phyloP scores from a whole-genome alignment of 2,888 invertebrate species.

The Tetramorium bicarinatum region DNA sequence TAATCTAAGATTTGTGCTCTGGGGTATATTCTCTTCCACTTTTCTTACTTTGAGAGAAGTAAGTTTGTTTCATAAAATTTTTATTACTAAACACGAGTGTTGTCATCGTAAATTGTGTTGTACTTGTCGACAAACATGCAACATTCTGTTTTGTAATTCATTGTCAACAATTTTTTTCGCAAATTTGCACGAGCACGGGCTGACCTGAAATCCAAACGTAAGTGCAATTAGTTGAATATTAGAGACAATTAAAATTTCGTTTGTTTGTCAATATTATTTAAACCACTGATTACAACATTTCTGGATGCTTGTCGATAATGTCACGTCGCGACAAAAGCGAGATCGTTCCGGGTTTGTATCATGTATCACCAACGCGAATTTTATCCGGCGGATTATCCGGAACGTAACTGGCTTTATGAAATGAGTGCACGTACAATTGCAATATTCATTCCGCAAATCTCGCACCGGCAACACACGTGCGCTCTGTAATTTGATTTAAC shows the following conservation, averaged over 20 bases:
- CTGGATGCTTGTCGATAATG: constrained; percentile 17
- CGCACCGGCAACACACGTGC: background rate
- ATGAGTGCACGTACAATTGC: constrained; percentile 28
- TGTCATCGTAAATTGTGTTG: constrained; percentile 10
- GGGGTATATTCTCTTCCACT: background rate
- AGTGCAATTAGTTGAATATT: background rate
- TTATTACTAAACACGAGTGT: background rate
- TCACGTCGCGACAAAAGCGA: constrained; percentile 30
- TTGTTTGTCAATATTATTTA: constrained; percentile 10
- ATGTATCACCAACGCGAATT: constrained; percentile 26
- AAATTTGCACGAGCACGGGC: background rate
- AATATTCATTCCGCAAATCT: constrained; percentile 30
- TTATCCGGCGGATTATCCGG: constrained; percentile 8
- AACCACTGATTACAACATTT: background rate
- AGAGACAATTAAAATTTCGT: background rate
- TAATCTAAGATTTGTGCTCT: constrained; percentile 16
- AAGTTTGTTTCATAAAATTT: constrained; percentile 19
- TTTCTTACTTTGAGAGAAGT: background rate
- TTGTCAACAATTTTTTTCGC: background rate
- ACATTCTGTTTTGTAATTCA: background rate
- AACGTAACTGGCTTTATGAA: constrained; percentile 44
- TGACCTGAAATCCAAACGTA: background rate
- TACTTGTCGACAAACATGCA: background rate
- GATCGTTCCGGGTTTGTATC: constrained; percentile 22
- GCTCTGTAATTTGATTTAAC: constrained; percentile 14